phyloP scores from a whole-genome alignment of 2,888 invertebrate genomes.

The Volucella zonaria region DNA sequence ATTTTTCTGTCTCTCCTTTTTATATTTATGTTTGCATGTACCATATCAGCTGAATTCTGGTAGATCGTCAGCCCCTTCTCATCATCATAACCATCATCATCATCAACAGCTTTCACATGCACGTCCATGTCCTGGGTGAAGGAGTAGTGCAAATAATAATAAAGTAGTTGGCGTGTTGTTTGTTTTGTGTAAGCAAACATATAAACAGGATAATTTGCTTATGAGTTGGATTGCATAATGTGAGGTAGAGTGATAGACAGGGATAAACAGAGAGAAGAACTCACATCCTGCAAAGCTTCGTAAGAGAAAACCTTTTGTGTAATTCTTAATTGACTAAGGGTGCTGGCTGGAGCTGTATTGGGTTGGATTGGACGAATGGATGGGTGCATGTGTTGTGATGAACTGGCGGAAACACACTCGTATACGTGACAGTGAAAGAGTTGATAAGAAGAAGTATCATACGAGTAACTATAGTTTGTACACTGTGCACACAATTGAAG shows the following conservation, averaged over 20 bases:
- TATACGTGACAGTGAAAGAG: slow-evolving; percentile 67
- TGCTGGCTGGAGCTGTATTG: too few relatives aligned
- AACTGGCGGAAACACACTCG: slow-evolving; percentile 3
- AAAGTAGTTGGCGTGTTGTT: slow-evolving; percentile 70
- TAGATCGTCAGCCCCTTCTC: slow-evolving; percentile 23
- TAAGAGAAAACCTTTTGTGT: slow-evolving; percentile 53
- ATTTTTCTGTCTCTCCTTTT: slow-evolving; percentile 13
- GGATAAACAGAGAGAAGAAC: neutral
- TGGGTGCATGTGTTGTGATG: neutral
- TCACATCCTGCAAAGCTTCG: neutral
- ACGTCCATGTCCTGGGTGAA: slow-evolving; percentile 31
- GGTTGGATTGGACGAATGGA: neutral
- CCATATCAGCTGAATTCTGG: slow-evolving; percentile 24
- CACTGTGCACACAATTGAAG: slow-evolving; percentile 57
- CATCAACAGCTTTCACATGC: neutral
- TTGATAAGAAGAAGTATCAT: slow-evolving; percentile 54
- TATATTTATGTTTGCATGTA: slow-evolving; percentile 7
- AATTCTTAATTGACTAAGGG: slow-evolving; percentile 61
- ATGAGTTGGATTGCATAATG: slow-evolving; percentile 70
- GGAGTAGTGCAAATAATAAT: slow-evolving; percentile 69
- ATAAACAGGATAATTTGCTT: slow-evolving; percentile 72
- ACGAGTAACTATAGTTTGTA: neutral
- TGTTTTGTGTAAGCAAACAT: slow-evolving; percentile 71
- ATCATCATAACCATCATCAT: slow-evolving; percentile 30
- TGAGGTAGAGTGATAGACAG: neutral